Evolutionary conservation across 2,888 invertebrate species (phyloP).

Genomic region (Cecidostiba fungosa): DNA sequence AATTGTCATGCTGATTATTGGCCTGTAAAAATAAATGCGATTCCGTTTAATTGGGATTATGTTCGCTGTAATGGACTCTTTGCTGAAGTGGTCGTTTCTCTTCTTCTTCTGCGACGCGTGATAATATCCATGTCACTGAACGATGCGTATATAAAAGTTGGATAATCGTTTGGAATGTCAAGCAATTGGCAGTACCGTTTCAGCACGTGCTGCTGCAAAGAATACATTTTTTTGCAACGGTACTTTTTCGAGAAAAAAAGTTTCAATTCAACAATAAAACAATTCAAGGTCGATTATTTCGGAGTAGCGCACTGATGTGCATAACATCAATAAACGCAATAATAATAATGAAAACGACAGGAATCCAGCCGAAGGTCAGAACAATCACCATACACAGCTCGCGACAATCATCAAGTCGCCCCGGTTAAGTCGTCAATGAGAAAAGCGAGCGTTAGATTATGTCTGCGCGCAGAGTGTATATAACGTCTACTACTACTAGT

Average conservation of each 20-base stretch:
- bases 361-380: background rate
- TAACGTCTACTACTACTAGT: too few relatives aligned
- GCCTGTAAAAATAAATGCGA: background rate
- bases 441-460: slow-evolving; percentile 30
- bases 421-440: background rate
- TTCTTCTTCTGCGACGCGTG: background rate
- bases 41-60: background rate
- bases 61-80: background rate
- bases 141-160: background rate
- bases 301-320: background rate
- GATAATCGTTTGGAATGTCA: background rate
- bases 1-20: background rate
- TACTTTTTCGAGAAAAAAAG: background rate
- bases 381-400: background rate
- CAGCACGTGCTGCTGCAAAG: background rate
- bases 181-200: slow-evolving; percentile 7
- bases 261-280: too few relatives aligned
- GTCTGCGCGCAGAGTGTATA: too few relatives aligned
- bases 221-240: slow-evolving; percentile 3
- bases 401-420: background rate
- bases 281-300: background rate
- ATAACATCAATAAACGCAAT: background rate
- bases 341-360: background rate
- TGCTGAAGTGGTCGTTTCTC: background rate
- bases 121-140: background rate